Evolutionary conservation across 2,797 vertebrate genomes (phyloP), one percentile per base, ranked within the genome.

Genomic region (Mastacembelus armatus): DNA sequence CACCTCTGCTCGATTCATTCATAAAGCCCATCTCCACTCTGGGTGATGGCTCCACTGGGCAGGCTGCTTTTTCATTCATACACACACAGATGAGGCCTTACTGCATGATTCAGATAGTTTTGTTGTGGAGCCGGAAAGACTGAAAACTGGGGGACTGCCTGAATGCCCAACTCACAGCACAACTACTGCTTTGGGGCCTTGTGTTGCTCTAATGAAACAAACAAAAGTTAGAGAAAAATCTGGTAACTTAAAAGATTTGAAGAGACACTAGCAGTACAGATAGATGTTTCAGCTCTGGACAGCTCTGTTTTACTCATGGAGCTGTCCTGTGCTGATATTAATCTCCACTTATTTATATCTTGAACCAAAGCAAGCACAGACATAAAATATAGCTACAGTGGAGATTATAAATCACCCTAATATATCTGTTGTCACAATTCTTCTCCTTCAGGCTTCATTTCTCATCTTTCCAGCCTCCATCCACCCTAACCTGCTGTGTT

Each of bases 401-500:
- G 18, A 7, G 1, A 12, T 43, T 36, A 14, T 33, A 3, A 9
- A 44, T 56, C 21, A 43, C 55, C 47, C 29, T 74, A 42, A 80
- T 54, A 8, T 9, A 24, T 45, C 59, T 78, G 0, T 66, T 51
- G 1, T 74, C 26, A 2, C 62, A 7, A 40, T 22, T 76, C 11
- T 75, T 69, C 40, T 74, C 43, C 29, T 83, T n/a, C 51, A 93
- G 92, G 79, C 42, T 70, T 57, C n/a, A 58, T 56, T 60, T 79
- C 64, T 84, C 74, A 58, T 72, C 86, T 43, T 21, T 58, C 66
- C 74, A 77, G 60, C 78, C 62, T 71, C 71, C 81, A 80, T 85
- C 90, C 85, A 83, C 87, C 84, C 85, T 87, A 61, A 89, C 83
- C 89, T 68, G 86, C 80, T 38, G 87, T 85, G 89, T 88, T 87